Conservation (phyloP, 2,888 invertebrate species). For the Epirrhoe alternata region DNA sequence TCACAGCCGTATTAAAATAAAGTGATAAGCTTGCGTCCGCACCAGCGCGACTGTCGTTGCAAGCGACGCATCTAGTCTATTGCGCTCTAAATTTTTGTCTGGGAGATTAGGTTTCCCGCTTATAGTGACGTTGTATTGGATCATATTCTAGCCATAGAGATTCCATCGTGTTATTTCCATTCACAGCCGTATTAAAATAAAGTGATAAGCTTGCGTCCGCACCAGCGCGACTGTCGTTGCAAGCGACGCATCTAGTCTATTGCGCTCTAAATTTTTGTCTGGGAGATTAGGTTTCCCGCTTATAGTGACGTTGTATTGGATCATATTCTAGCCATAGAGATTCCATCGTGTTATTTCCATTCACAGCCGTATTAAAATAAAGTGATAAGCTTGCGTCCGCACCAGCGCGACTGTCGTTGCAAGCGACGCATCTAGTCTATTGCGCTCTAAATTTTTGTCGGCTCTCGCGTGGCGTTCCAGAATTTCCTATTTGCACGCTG, state of each 20-base stretch:
- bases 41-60: not conserved
- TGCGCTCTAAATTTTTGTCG: slow-evolving; percentile 27
- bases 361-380: too few relatives aligned
- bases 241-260: slow-evolving; percentile 19
- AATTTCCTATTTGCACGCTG: slow-evolving; percentile 27
- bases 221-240: not conserved
- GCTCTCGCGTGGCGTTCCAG: slow-evolving; percentile 17
- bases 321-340: too few relatives aligned
- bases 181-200: too few relatives aligned
- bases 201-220: not conserved
- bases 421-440: slow-evolving; percentile 19
- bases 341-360: too few relatives aligned
- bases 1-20: too few relatives aligned
- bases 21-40: too few relatives aligned
- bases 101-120: too few relatives aligned
- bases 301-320: too few relatives aligned
- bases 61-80: slow-evolving; percentile 19
- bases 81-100: slow-evolving; percentile 28
- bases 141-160: too few relatives aligned
- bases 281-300: too few relatives aligned
- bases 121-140: too few relatives aligned
- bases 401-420: not conserved
- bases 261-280: slow-evolving; percentile 28
- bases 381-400: not conserved
- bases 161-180: too few relatives aligned